A percentile compares a stretch with the other conserved stretches of the same genome.
phyloP scores from a whole-genome alignment of 2,888 invertebrate species.

The Magallana nippona region DNA sequence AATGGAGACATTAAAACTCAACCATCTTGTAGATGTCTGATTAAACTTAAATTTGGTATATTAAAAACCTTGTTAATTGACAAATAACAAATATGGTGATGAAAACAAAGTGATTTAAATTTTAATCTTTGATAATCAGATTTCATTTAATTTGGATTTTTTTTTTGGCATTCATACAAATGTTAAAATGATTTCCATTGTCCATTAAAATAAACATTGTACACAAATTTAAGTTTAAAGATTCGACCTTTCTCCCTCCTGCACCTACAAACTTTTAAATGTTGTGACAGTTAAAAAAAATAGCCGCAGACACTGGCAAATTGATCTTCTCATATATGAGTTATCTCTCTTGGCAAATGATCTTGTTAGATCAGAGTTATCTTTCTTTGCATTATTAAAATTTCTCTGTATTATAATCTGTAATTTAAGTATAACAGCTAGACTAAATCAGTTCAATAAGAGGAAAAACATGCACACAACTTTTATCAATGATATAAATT shows the following conservation, averaged over 20 bases:
- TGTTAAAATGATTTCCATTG: not conserved
- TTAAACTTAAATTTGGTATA: constrained; percentile 31
- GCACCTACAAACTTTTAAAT: not conserved
- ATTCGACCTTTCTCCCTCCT: not conserved
- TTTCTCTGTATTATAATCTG: no score
- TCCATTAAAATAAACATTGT: not conserved
- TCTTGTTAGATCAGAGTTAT: no score
- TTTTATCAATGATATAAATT: no score
- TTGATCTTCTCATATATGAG: not conserved
- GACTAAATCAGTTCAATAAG: no score
- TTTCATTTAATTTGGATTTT: not conserved
- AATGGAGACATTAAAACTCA: not conserved
- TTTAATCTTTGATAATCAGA: no score
- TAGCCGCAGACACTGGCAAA: constrained; percentile 1
- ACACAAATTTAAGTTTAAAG: constrained; percentile 28
- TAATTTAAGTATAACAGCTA: no score
- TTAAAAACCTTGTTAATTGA: not conserved
- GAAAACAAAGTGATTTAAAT: not conserved
- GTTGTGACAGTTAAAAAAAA: constrained; percentile 9
- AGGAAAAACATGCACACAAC: no score
- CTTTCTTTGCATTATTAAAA: no score
- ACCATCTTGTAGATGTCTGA: not conserved
- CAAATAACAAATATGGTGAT: not conserved
- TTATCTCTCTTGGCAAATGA: not conserved
- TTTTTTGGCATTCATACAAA: not conserved